Evolutionary conservation across 2,113 vertebrate species (phyloP).

Genomic region (Oceanites oceanicus): DNA sequence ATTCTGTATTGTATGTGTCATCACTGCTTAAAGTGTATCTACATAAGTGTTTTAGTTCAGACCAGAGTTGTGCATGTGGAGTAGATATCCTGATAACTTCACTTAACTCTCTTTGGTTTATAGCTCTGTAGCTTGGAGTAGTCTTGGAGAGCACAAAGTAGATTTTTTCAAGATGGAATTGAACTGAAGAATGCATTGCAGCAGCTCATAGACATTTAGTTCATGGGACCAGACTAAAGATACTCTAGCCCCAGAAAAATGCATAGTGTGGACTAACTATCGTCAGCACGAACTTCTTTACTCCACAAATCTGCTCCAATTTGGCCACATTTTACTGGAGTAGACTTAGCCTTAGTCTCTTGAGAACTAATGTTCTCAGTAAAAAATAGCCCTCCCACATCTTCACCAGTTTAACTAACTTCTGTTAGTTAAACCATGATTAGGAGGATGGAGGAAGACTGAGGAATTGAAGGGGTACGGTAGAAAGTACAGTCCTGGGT

Average conservation of each 20-base stretch:
- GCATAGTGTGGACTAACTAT: fast-evolving
- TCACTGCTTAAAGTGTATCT: not conserved
- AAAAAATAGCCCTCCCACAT: not conserved
- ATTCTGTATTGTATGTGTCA: not conserved
- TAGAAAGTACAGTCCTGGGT: not conserved
- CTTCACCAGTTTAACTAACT: not conserved
- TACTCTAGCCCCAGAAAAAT: not conserved
- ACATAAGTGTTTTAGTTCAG: not conserved
- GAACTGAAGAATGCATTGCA: not conserved
- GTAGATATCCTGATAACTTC: not conserved
- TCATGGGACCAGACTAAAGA: not conserved
- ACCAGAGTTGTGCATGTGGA: not conserved
- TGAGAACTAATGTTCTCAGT: not conserved
- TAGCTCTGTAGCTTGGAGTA: not conserved
- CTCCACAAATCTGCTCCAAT: not conserved
- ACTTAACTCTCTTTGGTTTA: not conserved
- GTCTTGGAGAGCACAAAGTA: not conserved
- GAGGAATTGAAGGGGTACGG: not conserved
- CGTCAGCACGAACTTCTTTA: not conserved
- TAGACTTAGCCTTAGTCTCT: not conserved
- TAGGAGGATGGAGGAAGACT: not conserved
- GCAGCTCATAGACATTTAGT: not conserved
- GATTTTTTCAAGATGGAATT: not conserved
- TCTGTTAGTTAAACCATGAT: not conserved
- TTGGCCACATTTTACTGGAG: not conserved